Conservation (phyloP, 64 coral and sea anemone genomes). For the Orbicella faveolata region DNA sequence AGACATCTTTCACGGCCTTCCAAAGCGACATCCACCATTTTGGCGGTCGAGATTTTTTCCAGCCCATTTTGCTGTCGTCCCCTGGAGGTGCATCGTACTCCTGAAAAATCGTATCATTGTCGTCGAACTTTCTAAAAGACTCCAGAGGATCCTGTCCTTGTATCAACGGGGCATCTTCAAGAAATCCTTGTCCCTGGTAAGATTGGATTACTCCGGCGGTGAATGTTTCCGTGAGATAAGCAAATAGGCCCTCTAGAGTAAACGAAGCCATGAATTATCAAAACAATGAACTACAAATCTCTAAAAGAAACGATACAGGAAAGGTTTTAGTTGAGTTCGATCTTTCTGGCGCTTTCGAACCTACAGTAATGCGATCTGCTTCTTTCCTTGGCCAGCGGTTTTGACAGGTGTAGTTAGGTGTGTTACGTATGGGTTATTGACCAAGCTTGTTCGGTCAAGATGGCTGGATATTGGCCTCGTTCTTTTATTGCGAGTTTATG, state of each 20-base stretch:
- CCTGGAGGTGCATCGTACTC: conserved; percentile 52
- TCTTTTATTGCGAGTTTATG: too few relatives aligned
- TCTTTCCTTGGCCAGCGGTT: too few relatives aligned
- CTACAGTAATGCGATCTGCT: too few relatives aligned
- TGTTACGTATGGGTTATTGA: too few relatives aligned
- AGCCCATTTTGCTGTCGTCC: conserved; percentile 7
- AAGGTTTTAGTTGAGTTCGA: too few relatives aligned
- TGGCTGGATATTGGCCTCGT: too few relatives aligned
- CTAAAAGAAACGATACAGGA: too few relatives aligned
- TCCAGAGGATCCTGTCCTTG: background rate
- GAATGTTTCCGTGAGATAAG: background rate
- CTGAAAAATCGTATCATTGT: conserved; percentile 64
- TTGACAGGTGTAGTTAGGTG: too few relatives aligned
- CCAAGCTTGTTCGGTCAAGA: too few relatives aligned
- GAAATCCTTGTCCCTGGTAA: background rate
- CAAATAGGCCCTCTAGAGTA: background rate
- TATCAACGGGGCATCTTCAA: background rate
- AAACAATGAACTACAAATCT: background rate
- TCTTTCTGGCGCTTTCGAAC: too few relatives aligned
- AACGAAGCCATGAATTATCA: background rate
- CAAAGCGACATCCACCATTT: conserved; percentile 25
- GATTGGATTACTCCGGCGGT: background rate
- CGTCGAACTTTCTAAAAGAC: conserved; percentile 66
- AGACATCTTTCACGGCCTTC: conserved; percentile 21
- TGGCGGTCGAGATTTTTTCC: conserved; percentile 24